These are phyloP conservation scores for Lacerta viridis DNA, from an alignment of 2,797 vertebrate genomes.

Conservation along the genomic window DNA sequence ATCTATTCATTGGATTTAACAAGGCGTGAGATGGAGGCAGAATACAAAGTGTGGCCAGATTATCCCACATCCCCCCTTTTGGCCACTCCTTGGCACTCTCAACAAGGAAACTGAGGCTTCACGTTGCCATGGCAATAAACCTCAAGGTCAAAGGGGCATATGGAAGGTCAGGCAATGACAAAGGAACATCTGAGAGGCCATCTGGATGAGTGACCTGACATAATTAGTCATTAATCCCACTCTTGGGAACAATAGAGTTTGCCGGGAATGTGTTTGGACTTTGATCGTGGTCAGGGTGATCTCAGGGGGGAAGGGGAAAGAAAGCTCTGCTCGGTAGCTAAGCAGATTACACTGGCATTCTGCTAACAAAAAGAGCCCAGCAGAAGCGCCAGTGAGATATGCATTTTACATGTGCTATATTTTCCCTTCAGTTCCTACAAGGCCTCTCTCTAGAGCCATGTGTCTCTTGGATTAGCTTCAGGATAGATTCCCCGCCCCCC, in stretches of 20 bases:
- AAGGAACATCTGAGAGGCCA: conserved; percentile 95
- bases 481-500: conserved; percentile 66
- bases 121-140: conserved; percentile 93
- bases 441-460: conserved; percentile 80
- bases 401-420: conserved; percentile 83
- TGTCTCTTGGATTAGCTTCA: conserved; percentile 84
- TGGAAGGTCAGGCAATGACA: conserved; percentile 92
- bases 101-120: conserved; percentile 87
- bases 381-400: conserved; percentile 80
- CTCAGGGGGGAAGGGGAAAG: conserved; percentile 82
- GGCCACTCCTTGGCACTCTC: conserved; percentile 85
- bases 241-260: conserved; percentile 89
- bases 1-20: conserved; percentile 98
- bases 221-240: conserved; percentile 98
- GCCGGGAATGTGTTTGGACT: conserved; percentile 88
- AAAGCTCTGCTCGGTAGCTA: conserved; percentile 89
- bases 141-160: conserved; percentile 95
- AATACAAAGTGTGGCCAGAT: conserved; percentile 93
- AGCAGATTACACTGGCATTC: conserved; percentile 94
- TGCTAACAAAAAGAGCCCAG: conserved; percentile 86
- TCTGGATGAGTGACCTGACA: conserved; percentile 99
- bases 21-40: conserved; percentile 92
- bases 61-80: conserved; percentile 83
- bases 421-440: conserved; percentile 79
- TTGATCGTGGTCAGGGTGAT: conserved; percentile 88